Evolutionary conservation across 2,113 vertebrate genomes (phyloP), one percentile per base, ranked within the genome.

Genomic region (Nycticorax nycticorax): DNA sequence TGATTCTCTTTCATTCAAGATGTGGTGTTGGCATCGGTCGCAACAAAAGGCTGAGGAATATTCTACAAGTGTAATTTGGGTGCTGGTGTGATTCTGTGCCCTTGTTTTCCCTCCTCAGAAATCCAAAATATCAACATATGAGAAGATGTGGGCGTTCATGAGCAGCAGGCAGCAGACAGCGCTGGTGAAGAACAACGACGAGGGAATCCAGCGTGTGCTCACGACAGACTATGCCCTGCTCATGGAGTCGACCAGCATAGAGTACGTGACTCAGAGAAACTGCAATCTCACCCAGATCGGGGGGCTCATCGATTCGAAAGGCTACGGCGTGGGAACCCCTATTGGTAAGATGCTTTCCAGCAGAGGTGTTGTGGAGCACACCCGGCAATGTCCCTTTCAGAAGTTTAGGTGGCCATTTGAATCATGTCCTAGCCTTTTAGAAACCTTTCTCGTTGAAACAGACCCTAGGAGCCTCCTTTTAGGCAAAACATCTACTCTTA

Each of bases 141-240:
- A 99, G 97, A 99, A 99, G 97, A 99, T 99, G 99, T 99, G 99
- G 99, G 99, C 99, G 0, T 99, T 99, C 96, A 99, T 99, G 99
- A 99, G 99, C 98, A 99, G 99, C 96, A 97, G 99, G 94, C 99
- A 99, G 97, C 99, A 99, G 97, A 99, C 99, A 0, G 99, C 99
- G 0, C 95, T 99, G 97, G 98, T 99, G 74, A 99, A 99, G 96
- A 99, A 99, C 97, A 99, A 99, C 9, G 99, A 99, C 0, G 99
- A 99, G 85, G 99, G 99, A 3, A 99, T 99, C 92, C 99, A 99
- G 87, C 98, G 99, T 9, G 99, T 99, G 68, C 98, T 99, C 22
- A 99, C 99, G 82, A 99, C 99, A 0, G 99, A 99, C 97, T 99
- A 99, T 1, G 99, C 99, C 2, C 98, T 99, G 47, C 98, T 99